Base-by-base conservation (phyloP, 2,888 invertebrate species). In the Dasypogon diadema region DNA sequence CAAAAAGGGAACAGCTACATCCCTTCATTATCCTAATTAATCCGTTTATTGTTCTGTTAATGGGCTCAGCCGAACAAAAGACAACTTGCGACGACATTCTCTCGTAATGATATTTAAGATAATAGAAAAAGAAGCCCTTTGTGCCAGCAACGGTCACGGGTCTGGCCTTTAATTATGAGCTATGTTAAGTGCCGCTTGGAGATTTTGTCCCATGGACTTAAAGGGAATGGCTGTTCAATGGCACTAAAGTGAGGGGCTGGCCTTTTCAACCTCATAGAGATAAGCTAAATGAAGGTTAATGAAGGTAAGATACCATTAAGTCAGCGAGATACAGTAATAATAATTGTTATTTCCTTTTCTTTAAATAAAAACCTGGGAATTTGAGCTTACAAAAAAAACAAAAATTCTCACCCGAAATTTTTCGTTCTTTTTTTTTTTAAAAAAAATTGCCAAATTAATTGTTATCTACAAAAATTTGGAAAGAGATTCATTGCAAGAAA, bases 21-120 rank as follows among this genome's bases (percentile, higher is more conserved):
- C 75, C 76, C 75, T 77, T 77, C 77, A 77, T 77, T 77, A 77
- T 77, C 77, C 77, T 77, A 77, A 77, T 77, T 77, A 77, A 77
- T 77, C 77, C 77, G 77, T 75, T 77, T 77, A 77, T 77, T 77
- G 77, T 77, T 75, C 77, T 77, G 75, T 74, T 77, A 77, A 77
- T 75, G 77, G 74, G 75, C 68, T 77, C 60, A 74, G 42, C 63
- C 46, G 74, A 77, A 77, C 75, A 77, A 77, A 75, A 77, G 77
- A 74, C 70, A 70, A 70, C 54, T 56, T 70, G 70, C 42, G 75
- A 75, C 70, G 70, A 72, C 58, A 60, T 74, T 56, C 75, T 48
- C 24, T 21, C 56, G 72, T 58, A 70, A 51, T 70, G 75, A 56
- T 77, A 65, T 77, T 77, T 74, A 56, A 76, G 75, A 77, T 74